phyloP scores from a whole-genome alignment of 2,113 vertebrate species.

The Phylloscopus trochilus region DNA sequence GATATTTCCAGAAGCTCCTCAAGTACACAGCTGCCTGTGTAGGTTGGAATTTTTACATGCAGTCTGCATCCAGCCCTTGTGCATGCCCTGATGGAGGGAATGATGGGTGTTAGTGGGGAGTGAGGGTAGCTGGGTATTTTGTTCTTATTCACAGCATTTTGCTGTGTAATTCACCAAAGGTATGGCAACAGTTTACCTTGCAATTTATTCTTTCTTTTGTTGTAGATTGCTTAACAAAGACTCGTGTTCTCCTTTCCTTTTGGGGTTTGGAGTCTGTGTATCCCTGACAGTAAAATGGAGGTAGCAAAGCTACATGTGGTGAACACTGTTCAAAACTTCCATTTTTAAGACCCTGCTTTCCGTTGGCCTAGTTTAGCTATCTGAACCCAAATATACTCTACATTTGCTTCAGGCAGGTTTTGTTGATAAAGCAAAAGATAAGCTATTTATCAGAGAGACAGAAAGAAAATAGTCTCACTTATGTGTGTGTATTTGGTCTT shows the following conservation, averaged over 20 bases:
- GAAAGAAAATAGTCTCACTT: neutral
- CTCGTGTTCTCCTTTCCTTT: neutral
- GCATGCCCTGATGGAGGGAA: neutral
- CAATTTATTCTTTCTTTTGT: neutral
- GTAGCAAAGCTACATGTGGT: neutral
- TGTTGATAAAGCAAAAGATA: constrained; percentile 14
- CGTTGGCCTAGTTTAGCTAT: neutral
- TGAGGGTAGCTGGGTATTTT: neutral
- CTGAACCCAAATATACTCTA: neutral
- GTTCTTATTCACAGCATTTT: neutral
- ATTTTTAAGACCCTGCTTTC: neutral
- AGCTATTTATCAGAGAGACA: constrained; percentile 7
- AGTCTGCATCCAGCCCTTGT: neutral
- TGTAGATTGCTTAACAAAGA: neutral
- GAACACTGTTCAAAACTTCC: neutral
- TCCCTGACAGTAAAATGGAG: neutral
- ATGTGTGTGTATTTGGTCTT: neutral
- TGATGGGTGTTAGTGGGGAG: neutral
- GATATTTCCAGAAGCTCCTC: neutral
- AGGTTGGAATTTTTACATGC: neutral
- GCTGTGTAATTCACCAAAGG: neutral
- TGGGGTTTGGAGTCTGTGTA: neutral
- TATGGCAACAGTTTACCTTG: neutral
- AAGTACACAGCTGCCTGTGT: neutral
- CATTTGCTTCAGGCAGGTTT: neutral